Evolutionary conservation across 2,113 vertebrate genomes (phyloP), one percentile per base, ranked within the genome.

Genomic region (Tragulus kanchil): DNA sequence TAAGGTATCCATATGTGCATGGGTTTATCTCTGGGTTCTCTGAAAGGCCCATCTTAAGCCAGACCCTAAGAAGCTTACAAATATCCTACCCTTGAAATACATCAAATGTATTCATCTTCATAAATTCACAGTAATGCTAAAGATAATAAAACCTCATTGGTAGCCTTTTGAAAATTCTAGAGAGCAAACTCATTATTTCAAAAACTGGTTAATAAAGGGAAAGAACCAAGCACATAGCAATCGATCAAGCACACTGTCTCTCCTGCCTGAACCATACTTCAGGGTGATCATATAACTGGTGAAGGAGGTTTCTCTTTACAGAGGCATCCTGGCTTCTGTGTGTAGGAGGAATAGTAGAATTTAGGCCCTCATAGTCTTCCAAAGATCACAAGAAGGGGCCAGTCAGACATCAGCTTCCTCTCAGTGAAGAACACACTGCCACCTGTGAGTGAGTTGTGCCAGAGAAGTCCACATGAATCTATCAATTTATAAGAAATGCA

Each of bases 151-250:
- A 31, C 26, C 3, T 31, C 59, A 78, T 13, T 61, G 26, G 64
- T 84, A n/a, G 36, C 13, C 88, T 73, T 52, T 81, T 82, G 73
- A 69, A 90, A 61, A 36, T 83, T 77, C 81, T 95, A 87, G 42
- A 45, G 15, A 8, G 36, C 15, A 73, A 83, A 93, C 14, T 62
- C 36, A 26, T 58, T 77, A 84, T 65, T 36, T 36, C 10, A 45
- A 77, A 77, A 89, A 59, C 58, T 52, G 54, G 14, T 77, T 65
- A 87, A 21, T 31, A 31, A 77, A 78, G 14, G 13, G 31, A n/a
- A 59, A 64, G 56, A 89, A 81, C 21, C 10, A 58, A 89, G 26
- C 25, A 65, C 14, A 75, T 81, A 31, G 52, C 62, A 36, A 36
- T 36, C 36, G 36, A 36, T 36, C 36, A 36, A 36, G 36, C 36